Evolutionary conservation across 2,888 invertebrate genomes (phyloP).

Genomic region (Bugula neritina): DNA sequence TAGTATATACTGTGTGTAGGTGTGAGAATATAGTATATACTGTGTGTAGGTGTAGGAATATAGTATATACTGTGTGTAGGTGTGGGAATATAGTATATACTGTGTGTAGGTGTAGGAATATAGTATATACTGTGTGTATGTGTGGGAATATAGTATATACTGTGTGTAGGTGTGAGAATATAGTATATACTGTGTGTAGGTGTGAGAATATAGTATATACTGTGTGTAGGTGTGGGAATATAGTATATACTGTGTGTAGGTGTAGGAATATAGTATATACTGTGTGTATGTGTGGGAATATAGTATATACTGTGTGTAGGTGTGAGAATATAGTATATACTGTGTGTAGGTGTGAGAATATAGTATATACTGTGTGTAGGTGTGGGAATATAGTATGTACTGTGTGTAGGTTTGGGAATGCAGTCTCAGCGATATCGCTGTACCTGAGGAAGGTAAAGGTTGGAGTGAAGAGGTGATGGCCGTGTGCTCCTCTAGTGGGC

Average conservation of each 20-base stretch:
- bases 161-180: background rate
- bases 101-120: background rate
- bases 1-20: background rate
- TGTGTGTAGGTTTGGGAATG: constrained; percentile 20
- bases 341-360: no score
- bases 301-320: no score
- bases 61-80: background rate
- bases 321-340: no score
- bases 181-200: background rate
- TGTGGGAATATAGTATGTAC: background rate
- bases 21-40: constrained; percentile 17
- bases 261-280: background rate
- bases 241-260: background rate
- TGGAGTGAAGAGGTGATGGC: background rate
- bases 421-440: background rate
- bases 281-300: background rate
- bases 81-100: constrained; percentile 18
- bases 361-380: no score
- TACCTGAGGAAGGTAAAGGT: background rate
- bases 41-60: background rate
- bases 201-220: background rate
- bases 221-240: background rate
- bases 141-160: background rate
- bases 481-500: background rate
- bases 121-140: background rate